Evolutionary conservation across 2,888 invertebrate species (phyloP).

Genomic region (Cataglyphis livida): DNA sequence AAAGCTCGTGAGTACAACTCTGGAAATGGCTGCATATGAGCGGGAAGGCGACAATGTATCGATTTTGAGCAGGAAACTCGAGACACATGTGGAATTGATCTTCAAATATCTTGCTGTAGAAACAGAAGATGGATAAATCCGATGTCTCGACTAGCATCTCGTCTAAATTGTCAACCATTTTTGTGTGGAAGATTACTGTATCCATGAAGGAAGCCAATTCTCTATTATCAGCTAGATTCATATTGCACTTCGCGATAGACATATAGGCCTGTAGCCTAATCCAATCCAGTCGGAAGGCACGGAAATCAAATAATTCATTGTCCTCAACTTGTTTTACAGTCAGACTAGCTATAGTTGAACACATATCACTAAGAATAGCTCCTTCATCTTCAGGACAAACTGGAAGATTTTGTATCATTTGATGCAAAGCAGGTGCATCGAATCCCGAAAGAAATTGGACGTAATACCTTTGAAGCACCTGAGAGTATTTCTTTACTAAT

Average conservation of each 20-base stretch:
- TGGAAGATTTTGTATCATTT: conserved; percentile 93
- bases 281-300: conserved; percentile 98
- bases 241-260: conserved; percentile 93
- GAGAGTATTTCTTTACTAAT: conserved; percentile 97
- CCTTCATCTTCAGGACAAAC: conserved; percentile 98
- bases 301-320: conserved; percentile 97
- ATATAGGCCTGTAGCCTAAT: conserved; percentile 98
- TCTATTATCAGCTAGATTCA: conserved; percentile 93
- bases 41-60: conserved; percentile 99
- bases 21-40: conserved; percentile 99
- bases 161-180: conserved; percentile 99
- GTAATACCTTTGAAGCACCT: conserved; percentile 98
- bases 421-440: conserved; percentile 96
- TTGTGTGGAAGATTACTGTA: conserved; percentile 98
- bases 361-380: conserved; percentile 96
- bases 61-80: conserved; percentile 99
- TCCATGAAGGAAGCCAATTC: conserved; percentile 97
- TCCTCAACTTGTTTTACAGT: conserved; percentile 98
- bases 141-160: conserved; percentile 98
- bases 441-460: conserved; percentile 98
- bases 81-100: conserved; percentile 99
- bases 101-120: conserved; percentile 98
- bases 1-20: conserved; percentile 98
- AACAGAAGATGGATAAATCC: conserved; percentile 98
- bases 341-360: conserved; percentile 94